phyloP scores from a whole-genome alignment of 2,113 vertebrate species.

The Osmerus eperlanus region DNA sequence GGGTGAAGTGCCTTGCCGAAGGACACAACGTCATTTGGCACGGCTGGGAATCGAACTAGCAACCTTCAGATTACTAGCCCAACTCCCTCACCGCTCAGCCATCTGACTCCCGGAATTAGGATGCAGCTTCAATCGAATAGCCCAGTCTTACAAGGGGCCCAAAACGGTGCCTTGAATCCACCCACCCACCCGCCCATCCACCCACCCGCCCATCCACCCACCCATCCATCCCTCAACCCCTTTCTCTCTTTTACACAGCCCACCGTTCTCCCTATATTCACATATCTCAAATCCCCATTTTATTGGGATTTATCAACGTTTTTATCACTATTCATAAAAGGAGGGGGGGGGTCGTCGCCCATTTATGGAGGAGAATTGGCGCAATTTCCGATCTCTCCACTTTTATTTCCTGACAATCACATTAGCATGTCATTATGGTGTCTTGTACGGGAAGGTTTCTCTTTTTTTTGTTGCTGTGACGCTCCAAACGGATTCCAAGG shows the following conservation, averaged over 20 bases:
- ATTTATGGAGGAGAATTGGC: conserved; percentile 69
- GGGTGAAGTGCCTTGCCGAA: too few species aligned
- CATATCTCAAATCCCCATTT: conserved; percentile 66
- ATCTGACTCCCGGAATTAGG: too few species aligned
- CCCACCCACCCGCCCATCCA: not conserved
- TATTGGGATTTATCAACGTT: conserved; percentile 68
- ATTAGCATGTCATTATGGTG: conserved; percentile 76
- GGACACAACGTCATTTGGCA: too few species aligned
- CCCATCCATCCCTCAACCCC: conserved; percentile 20
- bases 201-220: too few species aligned
- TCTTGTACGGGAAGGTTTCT: conserved; percentile 40
- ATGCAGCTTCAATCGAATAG: too few species aligned
- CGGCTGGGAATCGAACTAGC: too few species aligned
- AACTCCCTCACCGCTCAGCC: too few species aligned
- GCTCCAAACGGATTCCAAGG: conserved; percentile 61
- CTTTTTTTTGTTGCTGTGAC: conserved; percentile 32
- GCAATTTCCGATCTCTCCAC: conserved; percentile 71
- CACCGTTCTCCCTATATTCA: conserved; percentile 40
- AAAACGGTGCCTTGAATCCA: too few species aligned
- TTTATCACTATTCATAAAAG: conserved; percentile 71
- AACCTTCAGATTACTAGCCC: too few species aligned
- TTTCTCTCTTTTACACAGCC: conserved; percentile 60
- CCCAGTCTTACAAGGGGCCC: too few species aligned
- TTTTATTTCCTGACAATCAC: conserved; percentile 74
- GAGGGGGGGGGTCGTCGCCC: conserved; percentile 39